A percentile compares a stretch with the other conserved stretches of the same genome.
phyloP scores from a whole-genome alignment of 2,888 invertebrate genomes.

The Parnassius apollo region DNA sequence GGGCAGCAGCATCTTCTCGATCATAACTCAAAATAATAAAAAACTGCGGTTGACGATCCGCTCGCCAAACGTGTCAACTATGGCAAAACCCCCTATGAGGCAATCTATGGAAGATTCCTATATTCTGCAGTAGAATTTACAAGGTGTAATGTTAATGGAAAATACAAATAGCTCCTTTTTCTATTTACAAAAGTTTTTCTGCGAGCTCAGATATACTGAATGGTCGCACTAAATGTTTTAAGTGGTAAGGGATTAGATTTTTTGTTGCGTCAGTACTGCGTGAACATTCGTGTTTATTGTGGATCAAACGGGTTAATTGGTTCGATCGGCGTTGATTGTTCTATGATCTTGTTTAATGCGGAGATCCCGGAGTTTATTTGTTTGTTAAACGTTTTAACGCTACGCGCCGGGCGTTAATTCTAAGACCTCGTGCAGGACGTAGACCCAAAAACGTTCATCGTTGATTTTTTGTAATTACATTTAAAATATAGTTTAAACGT shows the following conservation, averaged over 20 bases:
- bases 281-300: conserved; percentile 45
- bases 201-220: conserved; percentile 21
- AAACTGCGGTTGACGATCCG: too few relatives aligned
- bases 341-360: conserved; percentile 46
- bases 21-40: too few relatives aligned
- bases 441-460: not conserved
- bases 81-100: too few relatives aligned
- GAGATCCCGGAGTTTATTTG: conserved; percentile 35
- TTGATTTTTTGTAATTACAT: not conserved
- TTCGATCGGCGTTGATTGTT: conserved; percentile 54
- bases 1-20: too few relatives aligned
- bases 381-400: conserved; percentile 28
- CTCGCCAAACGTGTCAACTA: too few relatives aligned
- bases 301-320: conserved; percentile 58
- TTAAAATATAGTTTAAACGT: too few relatives aligned
- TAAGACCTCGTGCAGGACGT: conserved; percentile 10
- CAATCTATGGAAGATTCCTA: too few relatives aligned
- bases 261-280: conserved; percentile 43
- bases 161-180: too few relatives aligned
- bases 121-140: too few relatives aligned
- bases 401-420: conserved; percentile 15
- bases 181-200: too few relatives aligned
- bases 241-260: conserved; percentile 37
- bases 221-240: conserved; percentile 32
- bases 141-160: too few relatives aligned